Percentiles rank a stretch among this genome's conserved stretches.
phyloP scores from a whole-genome alignment of 2,113 vertebrate genomes.

The Anguilla rostrata region DNA sequence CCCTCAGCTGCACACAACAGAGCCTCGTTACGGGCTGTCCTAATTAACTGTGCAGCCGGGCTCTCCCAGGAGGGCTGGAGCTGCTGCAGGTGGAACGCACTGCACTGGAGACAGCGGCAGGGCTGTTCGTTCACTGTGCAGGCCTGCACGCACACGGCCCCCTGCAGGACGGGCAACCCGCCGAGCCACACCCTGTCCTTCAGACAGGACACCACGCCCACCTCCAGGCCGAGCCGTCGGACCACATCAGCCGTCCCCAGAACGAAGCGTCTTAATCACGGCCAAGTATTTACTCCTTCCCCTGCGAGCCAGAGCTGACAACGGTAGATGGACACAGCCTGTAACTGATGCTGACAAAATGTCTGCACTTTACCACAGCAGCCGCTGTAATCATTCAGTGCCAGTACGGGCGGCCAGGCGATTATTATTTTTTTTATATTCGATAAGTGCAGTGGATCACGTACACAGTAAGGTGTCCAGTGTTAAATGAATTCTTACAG shows the following conservation, averaged over 20 bases:
- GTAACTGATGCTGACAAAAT: slow-evolving; percentile 47
- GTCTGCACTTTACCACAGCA: slow-evolving; percentile 9
- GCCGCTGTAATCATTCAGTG: neutral
- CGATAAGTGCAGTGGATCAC: no score
- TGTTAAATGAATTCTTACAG: no score
- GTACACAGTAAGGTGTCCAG: no score
- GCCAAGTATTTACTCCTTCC: neutral
- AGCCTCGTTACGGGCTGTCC: neutral
- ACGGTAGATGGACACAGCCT: slow-evolving; percentile 42
- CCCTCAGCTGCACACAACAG: slow-evolving; percentile 2
- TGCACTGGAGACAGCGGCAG: neutral
- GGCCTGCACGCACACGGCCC: no score
- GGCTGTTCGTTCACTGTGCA: neutral
- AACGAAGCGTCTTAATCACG: neutral
- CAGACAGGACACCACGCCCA: neutral
- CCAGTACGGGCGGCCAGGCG: neutral
- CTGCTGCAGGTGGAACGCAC: neutral
- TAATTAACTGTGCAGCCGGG: slow-evolving; percentile 22
- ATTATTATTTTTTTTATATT: neutral
- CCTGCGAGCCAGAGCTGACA: neutral
- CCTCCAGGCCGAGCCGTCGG: no score
- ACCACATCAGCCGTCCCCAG: no score
- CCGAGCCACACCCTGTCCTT: neutral
- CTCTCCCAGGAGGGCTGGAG: neutral
- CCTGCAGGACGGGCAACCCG: neutral